Percentiles rank a stretch among this genome's conserved stretches.
These are phyloP conservation scores for Martes martes DNA, from an alignment of 2,113 vertebrate genomes.

Conservation along the genomic window DNA sequence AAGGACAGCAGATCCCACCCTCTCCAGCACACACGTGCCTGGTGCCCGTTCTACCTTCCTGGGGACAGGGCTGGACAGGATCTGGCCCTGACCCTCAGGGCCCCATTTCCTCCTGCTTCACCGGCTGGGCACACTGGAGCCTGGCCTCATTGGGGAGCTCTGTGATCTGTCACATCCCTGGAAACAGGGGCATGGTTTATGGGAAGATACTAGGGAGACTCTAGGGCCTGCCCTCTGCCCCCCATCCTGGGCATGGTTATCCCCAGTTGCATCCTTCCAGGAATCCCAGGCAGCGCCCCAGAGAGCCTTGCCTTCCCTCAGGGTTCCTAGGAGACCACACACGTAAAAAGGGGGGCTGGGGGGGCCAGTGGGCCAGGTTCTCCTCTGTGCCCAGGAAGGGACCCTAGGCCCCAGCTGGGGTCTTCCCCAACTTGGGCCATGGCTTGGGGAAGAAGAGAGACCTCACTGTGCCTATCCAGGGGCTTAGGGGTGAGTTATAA, in stretches of 20 bases:
- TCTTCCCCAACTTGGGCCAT: neutral
- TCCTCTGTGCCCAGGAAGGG: neutral
- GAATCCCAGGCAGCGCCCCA: neutral
- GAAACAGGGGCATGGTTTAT: neutral
- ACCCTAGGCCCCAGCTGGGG: neutral
- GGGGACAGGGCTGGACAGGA: rapidly evolving
- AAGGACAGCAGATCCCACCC: neutral
- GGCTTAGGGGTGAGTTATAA: conserved; percentile 73
- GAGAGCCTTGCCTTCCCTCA: neutral
- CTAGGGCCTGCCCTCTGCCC: neutral
- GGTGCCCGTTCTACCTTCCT: neutral
- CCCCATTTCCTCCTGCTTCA: neutral
- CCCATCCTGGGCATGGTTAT: neutral
- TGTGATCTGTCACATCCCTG: neutral
- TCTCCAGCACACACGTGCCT: too few species aligned
- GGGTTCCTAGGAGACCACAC: neutral
- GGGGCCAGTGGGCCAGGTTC: neutral
- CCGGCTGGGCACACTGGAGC: neutral
- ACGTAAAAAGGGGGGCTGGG: neutral
- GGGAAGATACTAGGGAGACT: neutral
- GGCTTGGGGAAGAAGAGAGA: neutral
- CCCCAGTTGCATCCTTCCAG: too few species aligned
- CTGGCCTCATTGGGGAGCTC: neutral
- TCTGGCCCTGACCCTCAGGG: neutral
- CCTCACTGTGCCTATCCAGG: conserved; percentile 29